Conservation (phyloP, 2,113 vertebrate genomes). For the Fulmarus glacialis region DNA sequence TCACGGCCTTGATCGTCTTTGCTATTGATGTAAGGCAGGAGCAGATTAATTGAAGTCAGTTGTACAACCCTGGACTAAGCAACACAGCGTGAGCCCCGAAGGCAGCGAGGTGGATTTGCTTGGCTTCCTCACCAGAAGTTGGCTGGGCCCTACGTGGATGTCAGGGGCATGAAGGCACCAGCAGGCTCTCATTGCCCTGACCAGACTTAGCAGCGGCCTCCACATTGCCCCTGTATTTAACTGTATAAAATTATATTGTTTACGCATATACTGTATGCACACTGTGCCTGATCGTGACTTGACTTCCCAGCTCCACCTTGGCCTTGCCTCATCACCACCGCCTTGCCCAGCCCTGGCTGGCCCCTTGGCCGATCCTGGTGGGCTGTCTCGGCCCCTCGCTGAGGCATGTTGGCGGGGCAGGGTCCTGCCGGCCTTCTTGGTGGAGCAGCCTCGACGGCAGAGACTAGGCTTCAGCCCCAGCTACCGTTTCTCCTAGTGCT, state of each 20-base stretch:
- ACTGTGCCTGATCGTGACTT: fast-evolving
- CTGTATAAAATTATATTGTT: neutral
- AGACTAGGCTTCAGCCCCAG: neutral
- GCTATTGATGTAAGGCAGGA: neutral
- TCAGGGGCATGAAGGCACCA: neutral
- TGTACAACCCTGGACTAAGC: neutral
- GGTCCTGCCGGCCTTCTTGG: neutral
- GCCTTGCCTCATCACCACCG: neutral
- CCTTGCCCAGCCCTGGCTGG: neutral
- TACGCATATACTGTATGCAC: fast-evolving
- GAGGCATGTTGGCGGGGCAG: neutral
- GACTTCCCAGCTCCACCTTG: neutral
- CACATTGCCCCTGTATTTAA: neutral
- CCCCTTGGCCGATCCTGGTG: fast-evolving
- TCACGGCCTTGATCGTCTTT: neutral
- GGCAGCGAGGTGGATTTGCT: neutral
- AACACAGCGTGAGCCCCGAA: fast-evolving
- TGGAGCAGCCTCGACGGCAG: fast-evolving
- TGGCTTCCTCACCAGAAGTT: neutral
- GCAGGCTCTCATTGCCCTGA: neutral
- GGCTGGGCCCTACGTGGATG: fast-evolving
- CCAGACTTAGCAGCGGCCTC: neutral
- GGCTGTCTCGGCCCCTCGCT: neutral
- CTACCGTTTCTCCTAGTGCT: neutral
- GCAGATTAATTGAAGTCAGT: neutral